Evolutionary conservation across 2,888 invertebrate genomes (phyloP).

Genomic region (Drosophila limbata): DNA sequence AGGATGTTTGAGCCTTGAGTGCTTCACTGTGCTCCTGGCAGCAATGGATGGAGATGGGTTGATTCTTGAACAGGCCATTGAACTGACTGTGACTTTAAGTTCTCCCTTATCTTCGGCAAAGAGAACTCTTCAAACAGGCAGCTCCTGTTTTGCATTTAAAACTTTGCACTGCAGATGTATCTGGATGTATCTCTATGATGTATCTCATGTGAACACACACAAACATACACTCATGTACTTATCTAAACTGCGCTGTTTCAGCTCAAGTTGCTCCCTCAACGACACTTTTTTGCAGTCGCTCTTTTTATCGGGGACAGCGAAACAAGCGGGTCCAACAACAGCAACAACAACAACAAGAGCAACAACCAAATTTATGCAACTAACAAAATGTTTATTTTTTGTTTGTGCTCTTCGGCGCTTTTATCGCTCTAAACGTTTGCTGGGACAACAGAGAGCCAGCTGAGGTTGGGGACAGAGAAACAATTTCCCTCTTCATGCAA

Average conservation of each 20-base stretch:
- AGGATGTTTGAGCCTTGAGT: constrained; percentile 6
- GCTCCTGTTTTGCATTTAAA: constrained; percentile 11
- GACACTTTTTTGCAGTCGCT: constrained; percentile 71
- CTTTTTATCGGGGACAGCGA: constrained; percentile 57
- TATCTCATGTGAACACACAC: constrained; percentile 17
- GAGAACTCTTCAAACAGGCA: neutral
- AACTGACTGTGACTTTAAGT: constrained; percentile 21
- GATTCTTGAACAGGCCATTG: constrained; percentile 42
- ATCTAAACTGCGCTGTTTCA: constrained; percentile 56
- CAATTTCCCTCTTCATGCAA: constrained; percentile 12
- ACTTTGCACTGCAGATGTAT: constrained; percentile 6
- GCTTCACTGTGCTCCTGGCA: neutral
- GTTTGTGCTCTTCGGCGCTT: constrained; percentile 46
- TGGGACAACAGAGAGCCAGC: constrained; percentile 29
- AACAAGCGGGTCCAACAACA: constrained; percentile 42
- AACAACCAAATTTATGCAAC: constrained; percentile 72
- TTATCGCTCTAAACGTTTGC: constrained; percentile 65
- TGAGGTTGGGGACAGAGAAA: constrained; percentile 17
- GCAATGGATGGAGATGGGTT: constrained; percentile 27
- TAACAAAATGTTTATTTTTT: constrained; percentile 65
- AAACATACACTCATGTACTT: constrained; percentile 21
- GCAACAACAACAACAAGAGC: constrained; percentile 16
- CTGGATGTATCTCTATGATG: constrained; percentile 8
- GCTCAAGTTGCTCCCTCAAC: constrained; percentile 70
- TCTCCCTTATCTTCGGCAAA: neutral